phyloP scores from a whole-genome alignment of 2,797 vertebrate species.

The Mionectes olivaceus region DNA sequence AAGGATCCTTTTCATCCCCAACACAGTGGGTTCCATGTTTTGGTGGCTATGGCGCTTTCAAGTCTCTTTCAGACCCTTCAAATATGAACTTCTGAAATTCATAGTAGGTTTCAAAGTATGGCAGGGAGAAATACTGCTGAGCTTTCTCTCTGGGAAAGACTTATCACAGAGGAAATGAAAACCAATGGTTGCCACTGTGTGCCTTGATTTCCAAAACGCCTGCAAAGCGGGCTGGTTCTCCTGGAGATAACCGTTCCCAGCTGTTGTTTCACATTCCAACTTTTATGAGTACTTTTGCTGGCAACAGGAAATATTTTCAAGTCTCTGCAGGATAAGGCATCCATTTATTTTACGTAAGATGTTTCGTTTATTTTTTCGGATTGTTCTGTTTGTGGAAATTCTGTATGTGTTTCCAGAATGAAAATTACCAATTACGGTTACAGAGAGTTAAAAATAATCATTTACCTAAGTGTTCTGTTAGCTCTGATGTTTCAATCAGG shows the following conservation, averaged over 20 bases:
- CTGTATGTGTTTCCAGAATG: not conserved
- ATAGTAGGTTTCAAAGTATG: not conserved
- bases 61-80: not conserved
- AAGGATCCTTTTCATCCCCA: not conserved
- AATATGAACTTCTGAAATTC: not conserved
- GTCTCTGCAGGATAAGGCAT: not conserved
- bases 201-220: not conserved
- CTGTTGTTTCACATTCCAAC: constrained; percentile 37
- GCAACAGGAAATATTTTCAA: constrained; percentile 7
- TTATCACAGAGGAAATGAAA: constrained; percentile 33
- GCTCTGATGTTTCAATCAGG: not conserved
- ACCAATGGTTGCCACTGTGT: not conserved
- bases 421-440: not conserved
- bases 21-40: not conserved
- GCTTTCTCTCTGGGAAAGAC: not conserved
- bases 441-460: not conserved
- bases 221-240: not conserved
- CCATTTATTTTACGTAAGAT: constrained; percentile 16
- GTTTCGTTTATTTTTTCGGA: not conserved
- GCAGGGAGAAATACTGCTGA: not conserved
- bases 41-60: not conserved
- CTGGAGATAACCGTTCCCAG: constrained; percentile 25
- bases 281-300: constrained; percentile 49
- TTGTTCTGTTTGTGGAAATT: not conserved
- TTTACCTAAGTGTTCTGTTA: not conserved